Percentiles rank a stretch among this genome's conserved stretches.
These are phyloP conservation scores for Myocastor coypus DNA, from an alignment of 2,113 vertebrate genomes.

Conservation along the genomic window DNA sequence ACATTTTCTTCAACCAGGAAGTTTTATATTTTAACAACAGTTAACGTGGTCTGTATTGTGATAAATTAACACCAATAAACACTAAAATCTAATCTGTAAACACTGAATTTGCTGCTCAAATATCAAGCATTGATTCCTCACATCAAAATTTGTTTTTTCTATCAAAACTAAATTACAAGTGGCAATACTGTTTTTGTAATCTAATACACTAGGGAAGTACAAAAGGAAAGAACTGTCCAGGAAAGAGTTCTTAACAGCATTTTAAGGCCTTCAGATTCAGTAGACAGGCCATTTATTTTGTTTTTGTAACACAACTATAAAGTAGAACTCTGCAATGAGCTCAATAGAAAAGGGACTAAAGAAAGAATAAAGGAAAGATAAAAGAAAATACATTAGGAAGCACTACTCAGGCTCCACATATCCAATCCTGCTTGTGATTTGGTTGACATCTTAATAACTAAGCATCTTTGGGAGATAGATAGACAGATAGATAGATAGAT, in stretches of 20 bases:
- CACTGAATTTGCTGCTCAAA: constrained; percentile 40
- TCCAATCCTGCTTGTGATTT: not conserved
- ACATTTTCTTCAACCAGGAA: not conserved
- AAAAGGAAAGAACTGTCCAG: constrained; percentile 45
- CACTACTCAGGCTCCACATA: not conserved
- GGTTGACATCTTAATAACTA: constrained; percentile 4
- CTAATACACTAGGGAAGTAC: not conserved
- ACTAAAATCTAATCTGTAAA: not conserved
- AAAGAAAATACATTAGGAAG: not conserved
- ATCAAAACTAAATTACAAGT: constrained; percentile 5
- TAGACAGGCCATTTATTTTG: not conserved
- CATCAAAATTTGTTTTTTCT: constrained; percentile 43
- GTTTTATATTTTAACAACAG: constrained; percentile 24
- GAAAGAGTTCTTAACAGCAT: constrained; percentile 23
- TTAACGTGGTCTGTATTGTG: not conserved
- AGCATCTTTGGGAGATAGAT: not conserved
- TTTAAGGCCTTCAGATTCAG: constrained; percentile 24
- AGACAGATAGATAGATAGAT: too few species aligned
- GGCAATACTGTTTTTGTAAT: constrained; percentile 25
- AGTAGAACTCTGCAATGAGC: not conserved
- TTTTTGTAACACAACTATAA: constrained; percentile 51
- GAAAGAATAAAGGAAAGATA: not conserved
- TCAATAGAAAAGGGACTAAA: not conserved
- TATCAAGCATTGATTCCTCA: not conserved
- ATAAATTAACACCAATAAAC: constrained; percentile 38